A percentile compares a stretch with the other conserved stretches of the same genome.
phyloP scores from a whole-genome alignment of 2,888 invertebrate species.

The Ptychoptera albimana region DNA sequence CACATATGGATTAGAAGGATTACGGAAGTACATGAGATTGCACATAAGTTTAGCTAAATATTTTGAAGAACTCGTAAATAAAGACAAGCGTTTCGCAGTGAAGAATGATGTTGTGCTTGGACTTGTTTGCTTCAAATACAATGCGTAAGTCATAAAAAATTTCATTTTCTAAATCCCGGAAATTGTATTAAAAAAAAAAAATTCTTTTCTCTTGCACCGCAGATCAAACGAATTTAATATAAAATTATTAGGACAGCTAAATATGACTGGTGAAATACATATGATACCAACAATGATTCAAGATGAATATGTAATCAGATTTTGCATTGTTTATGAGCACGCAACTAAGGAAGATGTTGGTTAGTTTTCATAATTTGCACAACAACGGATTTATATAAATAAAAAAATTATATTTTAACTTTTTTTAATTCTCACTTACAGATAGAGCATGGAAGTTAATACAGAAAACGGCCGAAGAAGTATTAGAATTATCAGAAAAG shows the following conservation, averaged over 20 bases:
- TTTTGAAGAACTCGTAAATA: conserved; percentile 50
- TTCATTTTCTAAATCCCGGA: too few species aligned
- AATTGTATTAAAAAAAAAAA: too few species aligned
- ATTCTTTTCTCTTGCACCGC: too few species aligned
- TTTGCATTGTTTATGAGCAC: conserved; percentile 67
- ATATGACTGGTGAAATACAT: conserved; percentile 68
- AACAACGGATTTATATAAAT: neutral
- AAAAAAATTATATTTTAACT: conserved; percentile 3
- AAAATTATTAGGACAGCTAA: conserved; percentile 58
- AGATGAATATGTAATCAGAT: conserved; percentile 58
- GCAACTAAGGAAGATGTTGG: conserved; percentile 56
- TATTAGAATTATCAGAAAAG: conserved; percentile 29
- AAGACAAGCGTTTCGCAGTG: conserved; percentile 59
- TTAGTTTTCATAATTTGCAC: conserved; percentile 13
- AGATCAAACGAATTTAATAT: conserved; percentile 59
- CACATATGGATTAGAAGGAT: conserved; percentile 62
- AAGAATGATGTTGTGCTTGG: conserved; percentile 60
- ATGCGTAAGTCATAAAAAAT: too few species aligned
- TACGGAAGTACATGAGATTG: conserved; percentile 72
- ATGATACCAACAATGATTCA: conserved; percentile 72
- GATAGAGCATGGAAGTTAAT: conserved; percentile 48
- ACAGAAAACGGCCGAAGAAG: conserved; percentile 39
- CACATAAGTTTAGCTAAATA: conserved; percentile 61
- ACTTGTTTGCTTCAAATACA: conserved; percentile 64
- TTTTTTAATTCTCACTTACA: conserved; percentile 11